Base-by-base conservation (phyloP, 2,888 invertebrate species). In the Nowickia ferox region DNA sequence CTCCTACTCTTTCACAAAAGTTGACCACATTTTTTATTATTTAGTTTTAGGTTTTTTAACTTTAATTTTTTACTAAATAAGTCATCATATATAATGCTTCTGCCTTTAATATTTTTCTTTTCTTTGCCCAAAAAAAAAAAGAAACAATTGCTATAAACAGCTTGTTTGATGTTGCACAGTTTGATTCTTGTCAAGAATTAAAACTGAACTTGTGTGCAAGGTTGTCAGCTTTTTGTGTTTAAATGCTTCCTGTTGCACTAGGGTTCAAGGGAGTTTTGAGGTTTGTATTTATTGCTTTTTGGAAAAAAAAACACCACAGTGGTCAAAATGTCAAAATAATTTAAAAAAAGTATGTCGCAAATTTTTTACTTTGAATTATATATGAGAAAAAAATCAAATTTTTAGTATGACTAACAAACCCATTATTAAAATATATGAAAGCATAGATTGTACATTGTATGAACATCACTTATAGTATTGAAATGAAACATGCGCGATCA, bases 11-110 rank as follows among this genome's bases (percentile, higher is more conserved):
- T 44, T 42, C 44, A 46, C 15, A 63, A 22, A 13, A 19, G n/a
- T 65, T 79, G 71, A 65, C 79, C 63, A 79, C 69, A 59, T 46
- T 55, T 63, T 75, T 83, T n/a, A n/a, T n/a, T n/a, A n/a, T n/a
- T 38, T 46, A n/a, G 4, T 61, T 61, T 46, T 17, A 30, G 10
- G 0, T 38, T 44, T 30, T 57, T 51, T 38, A 9, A 17, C 1
- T 59, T 77, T 48, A 2, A 38, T 9, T 51, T 30, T n/a, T 38
- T 57, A 10, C 9, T 75, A 17, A 53, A 48, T 57, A 17, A 15
- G 15, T 57, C 8, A 1, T 17, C 4, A 0, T 57, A 22, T 38
- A 46, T 1, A 9, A 44, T 44, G 63, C 9, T 22, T n/a, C 65
- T 53, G 17, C 9, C 44, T 71, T 57, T n/a, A 51, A 63, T 0